Evolutionary conservation across 35 echinoderm and acorn worm species (phyloP).

Genomic region (Lytechinus variegatus): DNA sequence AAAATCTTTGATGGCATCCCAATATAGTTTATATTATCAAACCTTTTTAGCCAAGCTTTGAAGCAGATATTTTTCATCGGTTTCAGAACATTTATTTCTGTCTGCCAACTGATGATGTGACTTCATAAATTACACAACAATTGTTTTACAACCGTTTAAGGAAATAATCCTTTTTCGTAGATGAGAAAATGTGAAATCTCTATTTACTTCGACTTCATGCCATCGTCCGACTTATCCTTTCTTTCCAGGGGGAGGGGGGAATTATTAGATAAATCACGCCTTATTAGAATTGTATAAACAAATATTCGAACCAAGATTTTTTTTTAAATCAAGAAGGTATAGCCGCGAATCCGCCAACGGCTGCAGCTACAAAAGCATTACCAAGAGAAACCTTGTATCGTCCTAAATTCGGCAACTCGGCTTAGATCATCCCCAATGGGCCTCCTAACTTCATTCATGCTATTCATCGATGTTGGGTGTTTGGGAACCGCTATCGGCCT

Average conservation of each 20-base stretch:
- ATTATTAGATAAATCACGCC: not conserved
- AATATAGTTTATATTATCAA: too few relatives aligned
- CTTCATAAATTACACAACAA: too few relatives aligned
- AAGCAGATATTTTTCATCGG: too few relatives aligned
- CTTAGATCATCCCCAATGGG: not conserved
- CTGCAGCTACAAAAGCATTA: conserved; percentile 10
- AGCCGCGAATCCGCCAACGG: not conserved
- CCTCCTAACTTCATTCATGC: not conserved
- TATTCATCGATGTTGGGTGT: not conserved
- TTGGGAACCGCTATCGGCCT: not conserved
- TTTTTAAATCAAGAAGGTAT: not conserved
- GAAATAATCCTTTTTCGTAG: too few relatives aligned
- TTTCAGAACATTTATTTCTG: too few relatives aligned
- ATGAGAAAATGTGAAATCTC: too few relatives aligned
- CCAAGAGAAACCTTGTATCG: not conserved
- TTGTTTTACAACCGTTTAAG: too few relatives aligned
- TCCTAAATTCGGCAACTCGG: not conserved
- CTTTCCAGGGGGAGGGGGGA: not conserved
- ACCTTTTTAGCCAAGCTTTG: too few relatives aligned
- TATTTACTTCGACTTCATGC: too few relatives aligned
- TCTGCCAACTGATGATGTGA: too few relatives aligned
- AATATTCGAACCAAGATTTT: not conserved
- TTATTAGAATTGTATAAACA: not conserved
- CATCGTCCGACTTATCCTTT: not conserved
- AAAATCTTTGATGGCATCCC: too few relatives aligned